Evolutionary conservation across 2,797 vertebrate genomes (phyloP), one percentile per base, ranked within the genome.

Genomic region (Esox masquinongy): DNA sequence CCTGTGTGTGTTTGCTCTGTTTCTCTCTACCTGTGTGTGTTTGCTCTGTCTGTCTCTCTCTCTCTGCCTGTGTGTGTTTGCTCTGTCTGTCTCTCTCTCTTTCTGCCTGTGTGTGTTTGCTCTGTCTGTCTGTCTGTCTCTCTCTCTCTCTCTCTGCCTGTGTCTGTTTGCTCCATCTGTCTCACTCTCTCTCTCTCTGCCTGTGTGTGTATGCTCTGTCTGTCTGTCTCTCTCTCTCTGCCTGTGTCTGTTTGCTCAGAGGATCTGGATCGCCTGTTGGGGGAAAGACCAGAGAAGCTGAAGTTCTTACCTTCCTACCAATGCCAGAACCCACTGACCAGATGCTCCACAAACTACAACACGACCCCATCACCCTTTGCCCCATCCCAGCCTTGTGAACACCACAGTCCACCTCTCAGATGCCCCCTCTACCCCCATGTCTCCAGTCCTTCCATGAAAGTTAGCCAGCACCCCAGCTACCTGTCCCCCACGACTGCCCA

Each of bases 241-340:
- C 3, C 1, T 47, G 43, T 47, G 43, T 47, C 3, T 47, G 43
- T 47, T 47, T 47, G 43, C 43, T 50, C 88, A 99, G 98, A 99
- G 85, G 95, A 97, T 47, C 93, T 99, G 1, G 97, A 99, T 85
- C 94, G 88, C 19, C 93, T 99, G 29, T 92, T 99, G 39, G 97
- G 96, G 17, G 95, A 95, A 71, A 96, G 88, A 85, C 86, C 90
- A 0, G 95, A 96, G 31, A 96, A 95, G 84, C 50, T 86, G 50
- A 90, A 88, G 80, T 70, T 86, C 71, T 51, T 87, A 68, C 80
- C 85, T 5, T 47, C 49, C 47, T 88, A 89, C 79, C 78, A 81
- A 51, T 82, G 51, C 74, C 24, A 77, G 7, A 16, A 76, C 64
- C 66, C 78, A 29, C n/a, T 82, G 76, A 50, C 83, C 72, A 73